Evolutionary conservation across 2,888 invertebrate genomes (phyloP).

Genomic region (Chirona hameri): DNA sequence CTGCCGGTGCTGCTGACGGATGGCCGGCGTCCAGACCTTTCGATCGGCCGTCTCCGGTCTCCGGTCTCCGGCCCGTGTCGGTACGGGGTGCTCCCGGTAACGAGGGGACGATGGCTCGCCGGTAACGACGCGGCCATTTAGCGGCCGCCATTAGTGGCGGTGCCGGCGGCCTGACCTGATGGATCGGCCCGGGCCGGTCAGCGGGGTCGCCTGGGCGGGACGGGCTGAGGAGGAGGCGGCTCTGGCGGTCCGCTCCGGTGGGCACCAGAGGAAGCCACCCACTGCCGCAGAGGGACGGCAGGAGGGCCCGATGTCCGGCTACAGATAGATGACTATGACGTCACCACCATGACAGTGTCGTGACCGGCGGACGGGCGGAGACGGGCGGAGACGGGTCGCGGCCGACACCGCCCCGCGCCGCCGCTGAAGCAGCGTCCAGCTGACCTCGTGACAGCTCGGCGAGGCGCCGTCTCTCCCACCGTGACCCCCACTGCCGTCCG

Average conservation of each 20-base stretch:
- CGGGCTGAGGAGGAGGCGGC: not conserved
- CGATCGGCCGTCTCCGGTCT: not conserved
- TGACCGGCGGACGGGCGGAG: no score
- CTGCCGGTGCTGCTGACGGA: not conserved
- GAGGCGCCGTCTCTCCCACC: no score
- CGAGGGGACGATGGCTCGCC: not conserved
- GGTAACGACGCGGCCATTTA: slow-evolving; percentile 23
- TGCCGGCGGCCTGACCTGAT: not conserved
- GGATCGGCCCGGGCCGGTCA: not conserved
- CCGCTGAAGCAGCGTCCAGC: no score
- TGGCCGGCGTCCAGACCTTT: not conserved
- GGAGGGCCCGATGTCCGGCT: no score
- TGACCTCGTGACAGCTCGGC: no score
- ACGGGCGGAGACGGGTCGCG: no score
- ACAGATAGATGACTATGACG: no score
- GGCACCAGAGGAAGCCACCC: no score
- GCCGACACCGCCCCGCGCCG: no score
- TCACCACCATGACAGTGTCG: no score
- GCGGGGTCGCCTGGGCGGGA: not conserved
- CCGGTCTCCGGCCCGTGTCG: not conserved
- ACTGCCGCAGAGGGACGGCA: no score
- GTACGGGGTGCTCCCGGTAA: not conserved
- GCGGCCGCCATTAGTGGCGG: slow-evolving; percentile 1
- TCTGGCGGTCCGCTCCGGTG: not conserved
- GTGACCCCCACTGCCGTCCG: no score